Base-by-base conservation (phyloP, 2,888 invertebrate genomes). In the Dyspetes luteomarginatus region DNA sequence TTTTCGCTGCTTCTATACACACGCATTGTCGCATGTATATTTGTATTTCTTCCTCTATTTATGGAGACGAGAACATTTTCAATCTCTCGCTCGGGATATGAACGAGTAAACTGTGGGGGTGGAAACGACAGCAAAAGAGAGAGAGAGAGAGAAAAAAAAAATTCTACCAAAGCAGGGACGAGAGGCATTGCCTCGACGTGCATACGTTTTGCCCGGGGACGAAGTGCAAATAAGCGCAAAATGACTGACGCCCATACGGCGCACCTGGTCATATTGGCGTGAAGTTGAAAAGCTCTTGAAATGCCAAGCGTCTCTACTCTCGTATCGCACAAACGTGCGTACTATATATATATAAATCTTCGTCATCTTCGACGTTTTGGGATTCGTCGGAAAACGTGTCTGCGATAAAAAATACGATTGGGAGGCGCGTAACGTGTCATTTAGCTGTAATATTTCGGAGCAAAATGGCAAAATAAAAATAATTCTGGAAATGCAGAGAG, bases 141-240 rank as follows among this genome's bases (percentile, higher is more conserved):
- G 28, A 60, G 62, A 62, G 24, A 36, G 50, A 36, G 55, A 64
- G 73, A 55, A 17, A 17, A 17, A 19, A 9, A 64, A 28, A 65
- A 67, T 81, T 67, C 41, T 41, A 58, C 26, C 45, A 28, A 26
- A 58, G 52, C 62, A 45, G 64, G 17, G 15, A 48, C 15, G 48
- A 48, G 26, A 74, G 30, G 72, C 68, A 74, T 77, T 81, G 73
- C 73, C 65, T 56, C 60, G 73, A 50, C 68, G 68, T 81, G 68
- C 77, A 81, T 78, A 69, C 78, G 48, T 62, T 77, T 74, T 74
- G 5, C 64, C 41, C 28, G 50, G 73, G 67, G 56, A 69, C 56
- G 69, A 77, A 68, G 86, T 88, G 88, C 88, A 87, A 88, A 88
- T 86, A 88, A 87, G 88, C 88, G 86, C 85, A 87, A 88, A 88